Evolutionary conservation across 1,140 invertebrate species (phyloP), one percentile per base, ranked within the genome.

Genomic region (Leguminivora glycinivorella): DNA sequence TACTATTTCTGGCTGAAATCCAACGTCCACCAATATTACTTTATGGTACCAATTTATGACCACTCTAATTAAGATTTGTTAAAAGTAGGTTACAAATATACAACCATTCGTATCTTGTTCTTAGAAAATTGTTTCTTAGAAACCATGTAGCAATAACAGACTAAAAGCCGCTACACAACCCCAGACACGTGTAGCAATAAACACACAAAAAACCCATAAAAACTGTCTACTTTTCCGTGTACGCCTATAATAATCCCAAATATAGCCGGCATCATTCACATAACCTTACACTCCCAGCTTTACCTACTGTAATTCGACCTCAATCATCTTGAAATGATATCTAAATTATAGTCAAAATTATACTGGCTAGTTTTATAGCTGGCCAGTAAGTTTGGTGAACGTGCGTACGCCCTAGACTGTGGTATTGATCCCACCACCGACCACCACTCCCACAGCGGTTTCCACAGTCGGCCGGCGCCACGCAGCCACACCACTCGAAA

Each of bases 351-450:
- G 25, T 60, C 26, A 29, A 29, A 34, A 9, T 29, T 31, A 26
- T 25, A 63, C 25, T 29, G 47, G 25, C 58, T 14, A 12, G 3
- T 25, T n/a, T 84, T 85, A 88, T 85, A 88, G 81, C 76, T 73
- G 72, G 82, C 77, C 78, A 82, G 70, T 82, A 87, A 84, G 83
- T 85, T 52, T 22, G 40, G 47, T 52, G 47, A 52, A 52, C 89
- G 80, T 88, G 87, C 88, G 88, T 90, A 84, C 87, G 85, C 81
- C 84, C 79, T 78, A 85, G 81, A 87, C 86, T 75, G 80, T 84
- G 83, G 84, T 89, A 89, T 89, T 74, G 87, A 89, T 89, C 85
- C 87, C 87, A 91, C 87, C 83, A 89, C 80, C 83, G 19, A 73
- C 83, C 86, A 88, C 85, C 85, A 89, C 86, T 84, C 84, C 87